Evolutionary conservation across 1,140 invertebrate species (phyloP), one percentile per base, ranked within the genome.

Genomic region (Eulimnadia texana): DNA sequence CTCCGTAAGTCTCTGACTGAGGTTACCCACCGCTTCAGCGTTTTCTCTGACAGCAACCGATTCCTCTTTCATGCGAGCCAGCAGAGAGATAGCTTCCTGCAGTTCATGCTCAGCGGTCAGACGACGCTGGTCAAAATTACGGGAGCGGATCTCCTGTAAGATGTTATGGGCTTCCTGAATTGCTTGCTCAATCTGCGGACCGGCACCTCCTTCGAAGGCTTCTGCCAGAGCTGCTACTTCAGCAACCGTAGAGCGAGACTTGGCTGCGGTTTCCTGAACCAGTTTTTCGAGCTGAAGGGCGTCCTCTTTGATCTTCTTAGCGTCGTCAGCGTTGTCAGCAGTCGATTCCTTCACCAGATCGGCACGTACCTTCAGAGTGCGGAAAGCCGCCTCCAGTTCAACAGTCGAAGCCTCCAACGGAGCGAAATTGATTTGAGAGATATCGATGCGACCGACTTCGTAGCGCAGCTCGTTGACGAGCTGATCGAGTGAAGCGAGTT

Each of bases 171-270:
- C 90, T 68, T 90, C 80, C 11, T 78, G 73, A 2, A 93, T 67
- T 0, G 88, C 84, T 19, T 79, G 81, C 53, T 92, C 89, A 0
- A 89, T 79, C 69, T 86, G 85, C 0, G 84, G 84, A 25, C 82
- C 83, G 49, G 78, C 71, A 24, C 81, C 80, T 0, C 81, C 79
- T 62, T 84, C 81, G 0, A 85, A 72, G 51, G 82, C 81, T 24
- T 79, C 75, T 0, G 83, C 81, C 2, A 90, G 68, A 2, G 79
- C 75, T 11, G 81, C 73, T 0, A 90, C 81, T 53, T 86, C 81
- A 0, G 72, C 69, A 2, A 91, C 81, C 0, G 83, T 80, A 0
- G 73, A 63, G 25, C 66, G 57, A 11, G 70, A 67, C 55, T 66
- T 61, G 16, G 52, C 60, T 50, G 69, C 69, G 28, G 72, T 68